Conservation (phyloP, 2,888 invertebrate genomes). For the Caenorhabditis becei region DNA sequence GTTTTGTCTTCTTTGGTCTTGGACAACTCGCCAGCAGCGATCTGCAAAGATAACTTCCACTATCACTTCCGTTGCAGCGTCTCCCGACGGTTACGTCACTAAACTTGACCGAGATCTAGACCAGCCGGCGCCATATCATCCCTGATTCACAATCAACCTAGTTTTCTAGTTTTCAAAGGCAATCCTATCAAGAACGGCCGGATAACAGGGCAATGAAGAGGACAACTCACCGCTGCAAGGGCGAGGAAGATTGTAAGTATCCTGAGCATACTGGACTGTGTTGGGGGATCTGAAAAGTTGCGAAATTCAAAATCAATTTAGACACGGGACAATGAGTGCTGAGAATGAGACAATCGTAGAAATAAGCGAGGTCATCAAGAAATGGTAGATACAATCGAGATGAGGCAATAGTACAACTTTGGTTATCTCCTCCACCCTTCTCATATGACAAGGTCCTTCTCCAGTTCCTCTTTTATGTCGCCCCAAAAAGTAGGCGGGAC, state of each 20-base stretch:
- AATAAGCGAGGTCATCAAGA: slow-evolving; percentile 48
- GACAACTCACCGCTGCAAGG: slow-evolving; percentile 31
- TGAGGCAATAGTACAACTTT: slow-evolving; percentile 48
- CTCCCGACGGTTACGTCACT: slow-evolving; percentile 29
- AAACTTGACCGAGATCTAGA: slow-evolving; percentile 59
- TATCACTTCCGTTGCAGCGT: slow-evolving; percentile 14
- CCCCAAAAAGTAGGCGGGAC: slow-evolving; percentile 44
- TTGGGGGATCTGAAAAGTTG: slow-evolving; percentile 10
- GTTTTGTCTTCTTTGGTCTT: slow-evolving; percentile 58
- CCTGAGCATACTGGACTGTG: slow-evolving; percentile 39
- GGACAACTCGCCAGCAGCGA: slow-evolving; percentile 46
- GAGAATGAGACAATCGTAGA: slow-evolving; percentile 36
- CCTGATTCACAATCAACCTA: slow-evolving; percentile 37
- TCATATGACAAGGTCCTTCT: slow-evolving; percentile 48
- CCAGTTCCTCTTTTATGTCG: slow-evolving; percentile 49
- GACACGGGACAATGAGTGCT: neutral
- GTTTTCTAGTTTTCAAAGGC: slow-evolving; percentile 17
- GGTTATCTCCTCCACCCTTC: slow-evolving; percentile 35
- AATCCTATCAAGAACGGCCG: neutral
- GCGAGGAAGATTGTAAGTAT: slow-evolving; percentile 39
- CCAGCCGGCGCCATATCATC: slow-evolving; percentile 50
- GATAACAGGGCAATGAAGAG: too few species aligned
- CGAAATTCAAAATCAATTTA: neutral
- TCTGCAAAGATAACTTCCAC: slow-evolving; percentile 28
- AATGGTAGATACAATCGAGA: slow-evolving; percentile 42